phyloP scores from a whole-genome alignment of 2,113 vertebrate species.

The Gnathonemus longibarbis region DNA sequence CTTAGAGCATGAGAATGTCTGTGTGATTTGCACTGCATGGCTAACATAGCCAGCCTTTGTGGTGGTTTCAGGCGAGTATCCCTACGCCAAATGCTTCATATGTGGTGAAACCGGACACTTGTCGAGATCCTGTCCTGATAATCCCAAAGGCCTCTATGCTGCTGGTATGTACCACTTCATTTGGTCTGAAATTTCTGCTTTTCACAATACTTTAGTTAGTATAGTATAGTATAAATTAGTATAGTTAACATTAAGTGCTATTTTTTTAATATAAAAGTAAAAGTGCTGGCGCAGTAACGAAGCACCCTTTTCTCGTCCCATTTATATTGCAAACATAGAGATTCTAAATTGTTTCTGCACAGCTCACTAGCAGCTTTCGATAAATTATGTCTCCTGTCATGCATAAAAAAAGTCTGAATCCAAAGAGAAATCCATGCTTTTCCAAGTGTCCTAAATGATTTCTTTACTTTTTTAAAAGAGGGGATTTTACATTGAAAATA shows the following conservation, averaged over 20 bases:
- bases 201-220: too few species aligned
- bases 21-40: background rate
- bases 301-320: background rate
- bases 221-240: background rate
- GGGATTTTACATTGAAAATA: background rate
- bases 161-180: conserved; percentile 61
- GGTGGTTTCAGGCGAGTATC: conserved; percentile 73
- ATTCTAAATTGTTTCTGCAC: background rate
- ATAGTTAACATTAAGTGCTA: background rate
- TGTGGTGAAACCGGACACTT: conserved; percentile 87
- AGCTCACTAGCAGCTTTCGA: background rate
- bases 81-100: conserved; percentile 94
- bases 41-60: background rate
- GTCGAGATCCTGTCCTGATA: conserved; percentile 83
- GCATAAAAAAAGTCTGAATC: background rate
- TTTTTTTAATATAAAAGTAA: background rate
- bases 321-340: background rate
- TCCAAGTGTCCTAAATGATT: background rate
- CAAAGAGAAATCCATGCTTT: background rate
- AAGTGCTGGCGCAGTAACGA: background rate
- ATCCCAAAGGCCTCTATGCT: conserved; percentile 89
- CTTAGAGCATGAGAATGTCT: background rate
- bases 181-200: background rate
- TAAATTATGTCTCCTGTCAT: background rate
- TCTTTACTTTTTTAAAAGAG: background rate